phyloP scores from a whole-genome alignment of 2,797 vertebrate genomes.

The Epinephelus awoara region DNA sequence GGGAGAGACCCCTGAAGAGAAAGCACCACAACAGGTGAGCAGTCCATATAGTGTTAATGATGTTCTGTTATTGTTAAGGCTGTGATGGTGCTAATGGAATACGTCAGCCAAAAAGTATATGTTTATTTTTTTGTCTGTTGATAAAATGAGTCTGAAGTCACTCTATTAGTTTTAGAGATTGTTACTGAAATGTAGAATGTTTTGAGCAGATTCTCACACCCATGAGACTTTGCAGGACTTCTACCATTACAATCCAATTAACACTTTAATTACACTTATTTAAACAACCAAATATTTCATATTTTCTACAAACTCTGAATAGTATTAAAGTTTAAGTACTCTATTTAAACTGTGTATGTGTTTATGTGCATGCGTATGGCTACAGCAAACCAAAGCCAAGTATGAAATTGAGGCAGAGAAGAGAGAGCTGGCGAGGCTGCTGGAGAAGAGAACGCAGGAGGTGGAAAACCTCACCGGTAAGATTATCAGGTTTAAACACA shows the following conservation, averaged over 20 bases:
- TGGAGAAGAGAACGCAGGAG: slow-evolving; percentile 94
- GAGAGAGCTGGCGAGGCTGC: slow-evolving; percentile 91
- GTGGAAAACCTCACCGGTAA: slow-evolving; percentile 93
- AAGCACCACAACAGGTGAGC: slow-evolving; percentile 73
- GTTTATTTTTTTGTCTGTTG: not conserved
- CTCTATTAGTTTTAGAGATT: not conserved
- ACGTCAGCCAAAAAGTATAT: no score
- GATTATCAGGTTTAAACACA: slow-evolving; percentile 1
- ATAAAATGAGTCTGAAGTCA: not conserved
- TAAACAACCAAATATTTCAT: not conserved
- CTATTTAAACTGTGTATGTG: not conserved
- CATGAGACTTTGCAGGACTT: no score
- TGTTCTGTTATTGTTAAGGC: not conserved
- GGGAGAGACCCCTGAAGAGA: slow-evolving; percentile 71
- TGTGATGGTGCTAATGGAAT: not conserved
- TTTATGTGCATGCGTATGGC: not conserved
- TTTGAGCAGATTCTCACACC: no score
- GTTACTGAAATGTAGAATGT: not conserved
- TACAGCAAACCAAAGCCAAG: slow-evolving; percentile 90
- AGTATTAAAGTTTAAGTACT: not conserved
- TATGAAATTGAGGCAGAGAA: slow-evolving; percentile 97
- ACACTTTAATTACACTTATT: no score
- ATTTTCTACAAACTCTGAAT: not conserved
- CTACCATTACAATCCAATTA: no score
- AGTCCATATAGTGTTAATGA: not conserved